These are phyloP conservation scores for Calephelis nemesis DNA, from an alignment of 1,140 invertebrate genomes.

Conservation along the genomic window DNA sequence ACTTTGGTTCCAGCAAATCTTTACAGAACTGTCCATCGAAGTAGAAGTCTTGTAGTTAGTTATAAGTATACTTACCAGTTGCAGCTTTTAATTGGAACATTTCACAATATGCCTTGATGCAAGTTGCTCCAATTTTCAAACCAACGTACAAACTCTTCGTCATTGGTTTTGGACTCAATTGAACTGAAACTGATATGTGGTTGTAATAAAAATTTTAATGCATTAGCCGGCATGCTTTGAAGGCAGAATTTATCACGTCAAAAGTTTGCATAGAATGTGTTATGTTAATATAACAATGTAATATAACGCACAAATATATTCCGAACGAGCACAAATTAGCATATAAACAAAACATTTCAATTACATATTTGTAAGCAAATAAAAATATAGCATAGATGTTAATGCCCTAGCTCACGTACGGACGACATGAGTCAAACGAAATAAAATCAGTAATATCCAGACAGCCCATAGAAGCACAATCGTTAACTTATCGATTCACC, in stretches of 20 bases:
- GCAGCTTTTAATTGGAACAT: too few species aligned
- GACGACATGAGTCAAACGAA: slow-evolving; percentile 63
- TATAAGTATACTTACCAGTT: too few species aligned
- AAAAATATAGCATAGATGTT: slow-evolving; percentile 62
- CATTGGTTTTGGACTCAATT: too few species aligned
- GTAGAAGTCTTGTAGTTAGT: too few species aligned
- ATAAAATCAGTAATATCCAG: slow-evolving; percentile 63
- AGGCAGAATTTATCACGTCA: not conserved
- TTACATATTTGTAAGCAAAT: slow-evolving; percentile 43
- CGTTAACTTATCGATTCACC: slow-evolving; percentile 65
- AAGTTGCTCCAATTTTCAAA: too few species aligned
- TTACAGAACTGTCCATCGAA: too few species aligned
- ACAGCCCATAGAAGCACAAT: slow-evolving; percentile 56
- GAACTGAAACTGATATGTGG: too few species aligned
- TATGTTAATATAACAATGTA: slow-evolving; percentile 4
- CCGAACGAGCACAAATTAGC: slow-evolving; percentile 31
- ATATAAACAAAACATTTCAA: slow-evolving; percentile 37
- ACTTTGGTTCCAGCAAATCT: too few species aligned
- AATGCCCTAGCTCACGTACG: slow-evolving; percentile 64
- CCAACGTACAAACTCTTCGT: too few species aligned
- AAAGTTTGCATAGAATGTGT: not conserved
- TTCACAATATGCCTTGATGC: too few species aligned
- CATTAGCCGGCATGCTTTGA: too few species aligned
- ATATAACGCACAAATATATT: slow-evolving; percentile 30
- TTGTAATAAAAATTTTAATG: too few species aligned